Percentiles rank a stretch among this genome's conserved stretches.
These are phyloP conservation scores for Sebastes nivosus DNA, from an alignment of 2,797 vertebrate species.

Conservation along the genomic window DNA sequence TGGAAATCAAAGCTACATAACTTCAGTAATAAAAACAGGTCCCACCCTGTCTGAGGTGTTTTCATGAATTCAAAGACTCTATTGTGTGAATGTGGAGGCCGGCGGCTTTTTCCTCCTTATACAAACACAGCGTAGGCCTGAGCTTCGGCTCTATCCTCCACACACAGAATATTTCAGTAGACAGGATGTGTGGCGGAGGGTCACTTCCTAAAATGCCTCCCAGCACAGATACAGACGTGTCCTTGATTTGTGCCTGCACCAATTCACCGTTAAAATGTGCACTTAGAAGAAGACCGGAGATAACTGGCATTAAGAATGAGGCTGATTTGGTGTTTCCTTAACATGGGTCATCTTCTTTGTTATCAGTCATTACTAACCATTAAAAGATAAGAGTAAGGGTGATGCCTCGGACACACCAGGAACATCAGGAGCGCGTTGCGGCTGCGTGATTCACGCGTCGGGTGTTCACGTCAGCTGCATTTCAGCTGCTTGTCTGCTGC, in stretches of 20 bases:
- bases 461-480: too few species aligned
- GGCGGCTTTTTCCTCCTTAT: constrained; percentile 50
- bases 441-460: too few species aligned
- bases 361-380: neutral
- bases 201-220: constrained; percentile 45
- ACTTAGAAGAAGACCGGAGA: neutral
- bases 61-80: constrained; percentile 47
- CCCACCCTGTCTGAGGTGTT: constrained; percentile 33
- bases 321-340: neutral
- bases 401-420: too few species aligned
- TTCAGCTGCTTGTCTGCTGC: too few species aligned
- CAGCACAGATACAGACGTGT: constrained; percentile 17
- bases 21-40: constrained; percentile 39
- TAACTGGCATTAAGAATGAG: neutral
- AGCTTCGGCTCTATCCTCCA: constrained; percentile 6
- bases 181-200: constrained; percentile 43
- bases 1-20: constrained; percentile 9
- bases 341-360: neutral
- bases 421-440: too few species aligned
- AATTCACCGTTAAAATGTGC: neutral
- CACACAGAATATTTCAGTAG: constrained; percentile 46
- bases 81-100: constrained; percentile 62
- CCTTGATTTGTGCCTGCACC: constrained; percentile 17
- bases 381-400: neutral
- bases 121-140: constrained; percentile 61